phyloP scores from a whole-genome alignment of 92 coral and sea anemone species.

The Zoanthus solanderi region DNA sequence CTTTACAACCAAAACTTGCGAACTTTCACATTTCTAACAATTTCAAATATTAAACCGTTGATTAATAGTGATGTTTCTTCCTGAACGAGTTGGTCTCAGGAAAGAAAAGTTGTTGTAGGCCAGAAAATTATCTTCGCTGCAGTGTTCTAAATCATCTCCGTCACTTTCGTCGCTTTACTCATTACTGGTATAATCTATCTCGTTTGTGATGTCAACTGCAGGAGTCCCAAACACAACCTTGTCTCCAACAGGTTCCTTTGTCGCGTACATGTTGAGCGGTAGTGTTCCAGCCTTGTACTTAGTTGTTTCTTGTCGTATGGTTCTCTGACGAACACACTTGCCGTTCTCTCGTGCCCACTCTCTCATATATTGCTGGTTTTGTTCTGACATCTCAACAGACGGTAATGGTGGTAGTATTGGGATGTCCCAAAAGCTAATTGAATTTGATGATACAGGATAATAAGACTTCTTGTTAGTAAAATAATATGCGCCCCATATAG shows the following conservation, averaged over 20 bases:
- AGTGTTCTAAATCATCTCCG: not conserved
- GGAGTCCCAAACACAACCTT: not conserved
- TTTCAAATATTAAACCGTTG: not conserved
- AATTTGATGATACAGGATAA: constrained; percentile 5
- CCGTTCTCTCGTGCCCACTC: constrained; percentile 41
- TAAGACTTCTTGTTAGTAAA: not conserved
- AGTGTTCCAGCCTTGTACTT: not conserved
- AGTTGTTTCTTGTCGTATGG: too few species aligned
- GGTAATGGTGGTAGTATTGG: constrained; percentile 4
- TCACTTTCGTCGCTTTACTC: not conserved
- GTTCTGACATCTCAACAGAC: constrained; percentile 1
- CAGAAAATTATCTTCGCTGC: not conserved
- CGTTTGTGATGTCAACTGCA: not conserved
- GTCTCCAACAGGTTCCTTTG: not conserved
- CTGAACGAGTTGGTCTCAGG: not conserved
- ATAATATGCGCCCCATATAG: too few species aligned
- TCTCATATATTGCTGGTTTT: constrained; percentile 45
- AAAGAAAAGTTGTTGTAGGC: not conserved
- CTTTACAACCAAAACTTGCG: too few species aligned
- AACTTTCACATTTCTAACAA: too few species aligned
- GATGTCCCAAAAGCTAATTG: constrained; percentile 6
- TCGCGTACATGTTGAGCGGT: not conserved
- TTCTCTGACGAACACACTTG: not conserved
- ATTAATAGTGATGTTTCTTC: not conserved
- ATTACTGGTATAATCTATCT: not conserved